These are phyloP conservation scores for Salminus brasiliensis DNA, from an alignment of 2,113 vertebrate species.

Conservation along the genomic window DNA sequence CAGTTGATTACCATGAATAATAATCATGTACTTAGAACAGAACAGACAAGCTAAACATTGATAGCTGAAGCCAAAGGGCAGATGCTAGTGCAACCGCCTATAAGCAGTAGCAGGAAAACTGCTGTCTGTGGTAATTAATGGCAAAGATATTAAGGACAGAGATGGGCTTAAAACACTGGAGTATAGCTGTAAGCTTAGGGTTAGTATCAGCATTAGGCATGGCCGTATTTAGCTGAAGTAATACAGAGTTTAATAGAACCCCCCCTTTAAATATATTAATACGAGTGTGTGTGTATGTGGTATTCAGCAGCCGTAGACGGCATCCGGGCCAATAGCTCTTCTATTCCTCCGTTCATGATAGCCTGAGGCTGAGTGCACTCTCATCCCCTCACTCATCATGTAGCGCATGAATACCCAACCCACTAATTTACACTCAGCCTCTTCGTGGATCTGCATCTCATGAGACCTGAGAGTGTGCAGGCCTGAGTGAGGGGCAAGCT, in stretches of 20 bases:
- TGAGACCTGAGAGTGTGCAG: constrained; percentile 68
- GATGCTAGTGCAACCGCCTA: no score
- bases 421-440: constrained; percentile 89
- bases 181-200: no score
- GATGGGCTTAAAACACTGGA: no score
- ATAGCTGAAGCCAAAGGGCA: no score
- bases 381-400: constrained; percentile 81
- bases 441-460: constrained; percentile 82
- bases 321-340: not conserved
- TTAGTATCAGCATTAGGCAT: not conserved
- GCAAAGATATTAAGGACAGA: no score
- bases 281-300: constrained; percentile 68
- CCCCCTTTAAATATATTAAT: not conserved
- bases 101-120: no score
- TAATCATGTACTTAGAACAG: no score
- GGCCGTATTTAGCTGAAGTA: not conserved
- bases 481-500: constrained; percentile 60
- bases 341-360: not conserved
- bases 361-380: constrained; percentile 84
- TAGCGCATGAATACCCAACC: constrained; percentile 93
- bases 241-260: not conserved
- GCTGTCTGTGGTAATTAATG: not conserved
- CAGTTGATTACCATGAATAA: no score
- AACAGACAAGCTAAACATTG: no score
- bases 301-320: constrained; percentile 28